Evolutionary conservation across 2,113 vertebrate genomes (phyloP), one percentile per base, ranked within the genome.

Genomic region (Zingel zingel): DNA sequence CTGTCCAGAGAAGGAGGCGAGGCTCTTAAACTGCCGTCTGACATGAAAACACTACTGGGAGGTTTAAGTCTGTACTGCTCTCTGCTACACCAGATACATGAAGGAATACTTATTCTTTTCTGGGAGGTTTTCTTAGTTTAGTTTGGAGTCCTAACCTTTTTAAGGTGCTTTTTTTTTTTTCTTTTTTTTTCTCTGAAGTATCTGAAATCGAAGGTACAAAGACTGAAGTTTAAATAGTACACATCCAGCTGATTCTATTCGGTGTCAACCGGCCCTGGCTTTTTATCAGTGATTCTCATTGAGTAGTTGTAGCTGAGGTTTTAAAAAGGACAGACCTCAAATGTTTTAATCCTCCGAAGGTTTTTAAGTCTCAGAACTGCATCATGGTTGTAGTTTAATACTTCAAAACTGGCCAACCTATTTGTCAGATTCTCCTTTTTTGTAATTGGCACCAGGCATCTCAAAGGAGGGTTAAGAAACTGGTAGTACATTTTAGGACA

Each of bases 31-130:
- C 21, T 16, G 63, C 27, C 23, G 30, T 9, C 43, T 48, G 47
- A 74, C 21, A 7, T 43, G 5, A 51, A 73, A 87, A 92, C 91
- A 91, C 91, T 89, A 90, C 81, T 64, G 76, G 68, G 84, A 72
- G 65, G 62, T 81, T 4, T 0, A 16, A 54, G 51, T 57, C 30
- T 45, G 5, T 0, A 4, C 10, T 6, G 33, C 58, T n/a, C 62
- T 65, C 59, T 13, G 56, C 74, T 54, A 10, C 50, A 57, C 6
- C 39, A 45, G 13, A 59, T 5, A 61, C 56, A 84, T 82, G 81
- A 87, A 82, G 80, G 85, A 80, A 66, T 13, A 23, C 1, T 3
- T 10, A 56, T 0, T 53, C 19, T 27, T 30, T 50, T 67, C 19
- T 61, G 39, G 43, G 21, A 53, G 6, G 6, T 53, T 62, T 19